Base-by-base conservation (phyloP, 2,113 vertebrate species). In the Nycticryphes semicollaris region DNA sequence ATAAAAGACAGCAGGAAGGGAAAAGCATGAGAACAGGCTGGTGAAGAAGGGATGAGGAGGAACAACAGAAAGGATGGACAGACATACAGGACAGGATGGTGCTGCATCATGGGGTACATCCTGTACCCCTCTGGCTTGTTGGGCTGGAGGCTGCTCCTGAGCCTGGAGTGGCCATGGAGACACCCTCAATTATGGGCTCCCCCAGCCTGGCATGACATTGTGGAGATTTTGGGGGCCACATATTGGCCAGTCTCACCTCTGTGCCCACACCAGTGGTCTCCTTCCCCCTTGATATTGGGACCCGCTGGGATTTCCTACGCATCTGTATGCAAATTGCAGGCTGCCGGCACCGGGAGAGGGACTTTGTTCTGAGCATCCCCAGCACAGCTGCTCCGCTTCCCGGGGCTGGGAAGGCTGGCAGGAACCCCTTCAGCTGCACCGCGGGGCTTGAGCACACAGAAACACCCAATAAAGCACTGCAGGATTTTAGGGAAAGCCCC, bases 261-360 rank as follows among this genome's bases (percentile, higher is more conserved):
- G 91, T 21, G 80, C 80, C 76, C 24, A 6, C 80, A 60, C 69
- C 54, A 1, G 19, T 11, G 19, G 31, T n/a, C 35, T 51, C 90
- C 76, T 84, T 90, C 88, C 89, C 87, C 73, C 76, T 70, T n/a
- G 6, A 12, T 1, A 2, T 76, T 10, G 4, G 68, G 50, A 8
- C 35, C 60, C 8, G 3, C 13, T 70, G 83, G 94, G 94, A 93
- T 97, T 97, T 83, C 96, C 82, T 85, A 96, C 94, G 97, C 99
- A 99, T 99, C 98, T 99, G 98, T 99, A 99, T 99, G 99, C 98
- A 99, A 99, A 99, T 99, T 31, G 35, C 92, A 95, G 96, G 95
- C 97, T 95, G 97, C 76, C 28, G 1, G 70, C 78, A 43, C 35
- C 5, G 3, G 33, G 48, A 64, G 83, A 79, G 47, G 50, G 63